A percentile compares a stretch with the other conserved stretches of the same genome.
phyloP scores from a whole-genome alignment of 2,113 vertebrate species.

The Catharus bicknelli region DNA sequence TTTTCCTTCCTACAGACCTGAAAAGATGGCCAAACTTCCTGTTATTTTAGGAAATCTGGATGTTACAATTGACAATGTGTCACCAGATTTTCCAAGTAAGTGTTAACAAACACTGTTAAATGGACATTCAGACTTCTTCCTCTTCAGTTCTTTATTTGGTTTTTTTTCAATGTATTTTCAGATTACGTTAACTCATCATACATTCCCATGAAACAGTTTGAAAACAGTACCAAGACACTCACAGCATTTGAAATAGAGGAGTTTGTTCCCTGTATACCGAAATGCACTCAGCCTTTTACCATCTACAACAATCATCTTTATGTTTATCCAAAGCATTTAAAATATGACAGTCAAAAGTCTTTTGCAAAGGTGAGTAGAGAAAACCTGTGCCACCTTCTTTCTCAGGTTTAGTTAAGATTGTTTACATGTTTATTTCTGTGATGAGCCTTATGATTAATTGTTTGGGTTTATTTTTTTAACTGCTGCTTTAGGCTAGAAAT shows the following conservation, averaged over 20 bases:
- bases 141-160: conserved; percentile 22
- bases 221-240: conserved; percentile 77
- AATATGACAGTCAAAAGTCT: conserved; percentile 95
- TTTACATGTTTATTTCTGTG: not conserved
- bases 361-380: conserved; percentile 88
- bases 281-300: conserved; percentile 93
- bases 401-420: not conserved
- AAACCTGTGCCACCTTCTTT: not conserved
- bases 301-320: conserved; percentile 98
- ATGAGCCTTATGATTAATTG: not conserved
- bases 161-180: conserved; percentile 71
- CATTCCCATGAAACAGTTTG: conserved; percentile 94
- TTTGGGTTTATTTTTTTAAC: conserved; percentile 5
- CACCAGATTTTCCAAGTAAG: conserved; percentile 94
- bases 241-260: conserved; percentile 94
- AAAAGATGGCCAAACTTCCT: conserved; percentile 98
- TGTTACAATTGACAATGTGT: conserved; percentile 92
- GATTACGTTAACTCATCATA: conserved; percentile 97
- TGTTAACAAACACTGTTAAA: conserved; percentile 17
- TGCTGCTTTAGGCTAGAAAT: conserved; percentile 87
- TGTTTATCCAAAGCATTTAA: conserved; percentile 93
- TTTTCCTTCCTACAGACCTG: conserved; percentile 81
- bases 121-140: conserved; percentile 1
- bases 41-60: conserved; percentile 98
- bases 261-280: conserved; percentile 94